phyloP scores from a whole-genome alignment of 2,113 vertebrate species.

The Rhodinocichla rosea region DNA sequence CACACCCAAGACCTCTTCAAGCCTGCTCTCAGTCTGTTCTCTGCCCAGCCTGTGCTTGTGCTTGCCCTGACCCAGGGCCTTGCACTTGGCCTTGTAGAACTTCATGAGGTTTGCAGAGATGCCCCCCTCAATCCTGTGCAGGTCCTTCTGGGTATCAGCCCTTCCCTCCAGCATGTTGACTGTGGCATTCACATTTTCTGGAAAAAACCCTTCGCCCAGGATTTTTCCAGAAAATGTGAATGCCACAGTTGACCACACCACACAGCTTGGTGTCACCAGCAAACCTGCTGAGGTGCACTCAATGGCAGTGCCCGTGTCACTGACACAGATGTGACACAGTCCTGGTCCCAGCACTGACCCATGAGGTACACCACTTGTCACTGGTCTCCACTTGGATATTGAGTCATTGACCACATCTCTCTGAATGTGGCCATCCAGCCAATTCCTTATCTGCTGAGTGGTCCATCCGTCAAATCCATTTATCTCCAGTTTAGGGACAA shows the following conservation, averaged over 20 bases:
- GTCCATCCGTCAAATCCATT: background rate
- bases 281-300: background rate
- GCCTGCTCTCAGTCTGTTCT: background rate
- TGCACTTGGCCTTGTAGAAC: background rate
- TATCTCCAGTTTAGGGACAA: background rate
- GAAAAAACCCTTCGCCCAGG: no score
- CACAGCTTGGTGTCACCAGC: background rate
- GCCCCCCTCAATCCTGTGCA: no score
- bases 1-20: background rate
- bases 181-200: no score
- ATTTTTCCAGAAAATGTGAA: no score
- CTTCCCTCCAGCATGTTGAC: background rate
- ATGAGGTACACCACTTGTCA: background rate
- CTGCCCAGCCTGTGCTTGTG: background rate
- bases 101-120: background rate
- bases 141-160: background rate
- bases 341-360: fast-evolving
- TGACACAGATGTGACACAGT: background rate
- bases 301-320: fast-evolving
- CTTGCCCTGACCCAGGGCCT: background rate
- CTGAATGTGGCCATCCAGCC: background rate
- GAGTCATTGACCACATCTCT: background rate
- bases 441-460: background rate
- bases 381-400: background rate
- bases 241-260: no score